A percentile compares a stretch with the other conserved stretches of the same genome.
Conservation (phyloP, 2,113 vertebrate genomes). For the Rafetus swinhoei region DNA sequence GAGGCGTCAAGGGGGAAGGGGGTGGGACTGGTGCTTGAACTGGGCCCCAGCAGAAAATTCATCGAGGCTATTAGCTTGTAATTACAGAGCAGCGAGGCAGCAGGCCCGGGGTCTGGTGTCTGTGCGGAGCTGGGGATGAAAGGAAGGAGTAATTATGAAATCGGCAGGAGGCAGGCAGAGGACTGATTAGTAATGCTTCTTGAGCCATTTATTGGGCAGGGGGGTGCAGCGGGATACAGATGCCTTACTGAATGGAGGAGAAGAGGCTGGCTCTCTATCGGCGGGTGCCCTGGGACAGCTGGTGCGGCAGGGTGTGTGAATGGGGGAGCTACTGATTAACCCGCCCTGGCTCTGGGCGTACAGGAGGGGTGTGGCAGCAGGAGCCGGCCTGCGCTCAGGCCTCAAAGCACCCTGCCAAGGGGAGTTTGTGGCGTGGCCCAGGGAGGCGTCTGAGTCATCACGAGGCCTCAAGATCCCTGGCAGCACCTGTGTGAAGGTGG, state of each 20-base stretch:
- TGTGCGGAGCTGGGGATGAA: slow-evolving; percentile 71
- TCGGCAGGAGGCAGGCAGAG: slow-evolving; percentile 69
- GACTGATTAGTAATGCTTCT: slow-evolving; percentile 75
- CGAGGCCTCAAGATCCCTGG: too few relatives aligned
- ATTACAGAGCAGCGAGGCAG: slow-evolving; percentile 80
- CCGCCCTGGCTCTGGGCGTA: not conserved
- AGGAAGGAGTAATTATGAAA: slow-evolving; percentile 80
- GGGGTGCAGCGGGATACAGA: not conserved
- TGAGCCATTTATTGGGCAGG: slow-evolving; percentile 22
- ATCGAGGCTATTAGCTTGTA: slow-evolving; percentile 81
- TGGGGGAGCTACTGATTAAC: not conserved
- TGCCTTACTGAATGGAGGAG: not conserved
- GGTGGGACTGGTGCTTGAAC: slow-evolving; percentile 70
- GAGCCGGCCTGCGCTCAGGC: not conserved
- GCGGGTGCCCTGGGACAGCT: not conserved
- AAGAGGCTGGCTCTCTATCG: not conserved
- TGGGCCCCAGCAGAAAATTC: slow-evolving; percentile 70
- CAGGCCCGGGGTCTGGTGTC: slow-evolving; percentile 74
- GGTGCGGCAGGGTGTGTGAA: not conserved
- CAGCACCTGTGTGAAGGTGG: too few relatives aligned
- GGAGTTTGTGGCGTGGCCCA: not conserved
- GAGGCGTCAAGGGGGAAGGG: slow-evolving; percentile 14
- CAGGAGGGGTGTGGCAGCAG: not conserved
- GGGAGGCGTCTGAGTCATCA: not conserved
- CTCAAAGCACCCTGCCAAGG: not conserved